Conservation (phyloP, 2,797 vertebrate genomes). For the Coranthus polyacanthus region DNA sequence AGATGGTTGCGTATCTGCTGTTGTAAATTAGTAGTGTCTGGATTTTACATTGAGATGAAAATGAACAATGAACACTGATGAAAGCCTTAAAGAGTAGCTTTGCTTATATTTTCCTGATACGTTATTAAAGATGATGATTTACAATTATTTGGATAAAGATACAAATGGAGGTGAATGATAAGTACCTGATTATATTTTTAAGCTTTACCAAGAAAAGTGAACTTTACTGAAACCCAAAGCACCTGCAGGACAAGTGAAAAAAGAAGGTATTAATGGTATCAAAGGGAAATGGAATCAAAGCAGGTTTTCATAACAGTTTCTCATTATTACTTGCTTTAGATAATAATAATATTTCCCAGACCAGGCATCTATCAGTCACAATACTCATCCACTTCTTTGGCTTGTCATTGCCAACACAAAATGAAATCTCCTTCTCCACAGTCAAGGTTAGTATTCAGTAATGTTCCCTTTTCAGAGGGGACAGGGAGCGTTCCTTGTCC, state of each 20-base stretch:
- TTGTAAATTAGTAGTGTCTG: too few species aligned
- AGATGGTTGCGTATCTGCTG: too few species aligned
- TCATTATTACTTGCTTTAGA: constrained; percentile 24
- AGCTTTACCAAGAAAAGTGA: neutral
- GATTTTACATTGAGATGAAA: too few species aligned
- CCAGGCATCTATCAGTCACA: constrained; percentile 16
- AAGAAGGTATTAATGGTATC: neutral
- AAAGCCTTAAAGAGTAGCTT: too few species aligned
- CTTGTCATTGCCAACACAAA: constrained; percentile 34
- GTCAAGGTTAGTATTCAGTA: constrained; percentile 57
- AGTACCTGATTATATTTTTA: neutral
- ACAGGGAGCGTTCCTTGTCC: constrained; percentile 47
- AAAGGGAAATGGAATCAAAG: constrained; percentile 12
- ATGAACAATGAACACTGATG: too few species aligned
- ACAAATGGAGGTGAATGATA: constrained; percentile 1
- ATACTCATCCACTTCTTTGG: constrained; percentile 14
- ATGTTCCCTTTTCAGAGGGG: constrained; percentile 52
- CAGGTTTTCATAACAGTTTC: constrained; percentile 12
- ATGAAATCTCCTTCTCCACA: constrained; percentile 46
- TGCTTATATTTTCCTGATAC: neutral
- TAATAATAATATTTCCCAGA: constrained; percentile 39
- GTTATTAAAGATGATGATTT: constrained; percentile 1
- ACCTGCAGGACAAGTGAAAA: neutral
- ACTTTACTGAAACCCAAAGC: neutral
- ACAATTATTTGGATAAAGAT: constrained; percentile 7